These are phyloP conservation scores for Tricholauxania praeusta DNA, from an alignment of 2,888 invertebrate genomes.

Conservation along the genomic window DNA sequence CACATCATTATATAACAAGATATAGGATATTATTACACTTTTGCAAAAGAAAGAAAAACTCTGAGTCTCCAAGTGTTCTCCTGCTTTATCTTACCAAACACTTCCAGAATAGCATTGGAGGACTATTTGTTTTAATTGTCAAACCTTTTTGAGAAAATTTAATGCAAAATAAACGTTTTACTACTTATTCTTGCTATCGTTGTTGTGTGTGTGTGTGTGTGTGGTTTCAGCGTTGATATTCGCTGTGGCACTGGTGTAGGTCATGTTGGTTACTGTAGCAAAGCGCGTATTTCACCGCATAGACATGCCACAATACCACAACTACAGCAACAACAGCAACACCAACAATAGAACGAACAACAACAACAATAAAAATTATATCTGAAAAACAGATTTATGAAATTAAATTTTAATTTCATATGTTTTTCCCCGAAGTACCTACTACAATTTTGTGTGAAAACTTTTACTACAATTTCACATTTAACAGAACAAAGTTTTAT, in stretches of 20 bases:
- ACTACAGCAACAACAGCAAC: constrained; percentile 6
- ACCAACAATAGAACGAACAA: not conserved
- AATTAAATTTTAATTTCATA: constrained; percentile 51
- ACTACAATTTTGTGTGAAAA: constrained; percentile 40
- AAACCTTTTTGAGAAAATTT: too few relatives aligned
- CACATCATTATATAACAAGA: too few relatives aligned
- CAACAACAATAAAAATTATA: constrained; percentile 9
- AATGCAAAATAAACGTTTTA: not conserved
- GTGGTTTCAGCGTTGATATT: not conserved
- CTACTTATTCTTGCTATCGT: constrained; percentile 6
- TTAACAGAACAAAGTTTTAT: not conserved
- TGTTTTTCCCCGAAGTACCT: constrained; percentile 32
- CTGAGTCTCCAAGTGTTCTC: too few relatives aligned
- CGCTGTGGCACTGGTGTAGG: not conserved
- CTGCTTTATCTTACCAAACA: too few relatives aligned
- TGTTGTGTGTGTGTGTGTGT: not conserved
- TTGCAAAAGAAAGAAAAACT: too few relatives aligned
- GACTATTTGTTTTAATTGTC: too few relatives aligned
- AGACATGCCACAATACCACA: constrained; percentile 6
- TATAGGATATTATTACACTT: too few relatives aligned
- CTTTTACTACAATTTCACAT: constrained; percentile 21
- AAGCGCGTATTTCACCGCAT: constrained; percentile 4
- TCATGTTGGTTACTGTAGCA: not conserved
- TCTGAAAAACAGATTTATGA: constrained; percentile 44
- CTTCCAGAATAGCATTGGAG: too few relatives aligned